These are phyloP conservation scores for Passerina amoena DNA, from an alignment of 2,113 vertebrate genomes.

Conservation along the genomic window DNA sequence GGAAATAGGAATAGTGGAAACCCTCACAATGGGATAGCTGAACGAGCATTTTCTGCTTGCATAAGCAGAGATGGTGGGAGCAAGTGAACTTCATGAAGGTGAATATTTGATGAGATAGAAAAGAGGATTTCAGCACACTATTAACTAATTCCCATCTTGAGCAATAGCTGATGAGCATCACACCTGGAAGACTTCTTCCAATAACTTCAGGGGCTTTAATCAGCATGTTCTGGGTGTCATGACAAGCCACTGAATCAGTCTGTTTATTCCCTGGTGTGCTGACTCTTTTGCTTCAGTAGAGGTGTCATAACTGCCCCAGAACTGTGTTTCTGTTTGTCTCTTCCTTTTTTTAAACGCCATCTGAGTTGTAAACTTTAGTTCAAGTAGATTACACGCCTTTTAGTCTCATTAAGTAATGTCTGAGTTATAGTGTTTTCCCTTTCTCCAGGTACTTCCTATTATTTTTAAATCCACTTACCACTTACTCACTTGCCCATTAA, in stretches of 20 bases:
- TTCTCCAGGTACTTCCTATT: background rate
- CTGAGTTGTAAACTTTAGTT: background rate
- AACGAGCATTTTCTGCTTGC: background rate
- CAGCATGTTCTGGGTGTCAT: background rate
- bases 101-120: slow-evolving; percentile 31
- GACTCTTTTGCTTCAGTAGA: background rate
- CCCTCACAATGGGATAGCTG: background rate
- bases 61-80: background rate
- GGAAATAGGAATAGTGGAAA: background rate
- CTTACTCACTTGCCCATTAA: background rate
- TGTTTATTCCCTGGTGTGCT: background rate
- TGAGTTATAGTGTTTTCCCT: background rate
- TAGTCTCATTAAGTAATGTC: background rate
- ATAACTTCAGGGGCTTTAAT: slow-evolving; percentile 12
- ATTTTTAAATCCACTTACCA: background rate
- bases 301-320: background rate
- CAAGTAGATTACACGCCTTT: background rate
- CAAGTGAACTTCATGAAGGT: background rate
- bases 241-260: background rate
- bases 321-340: background rate
- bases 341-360: background rate
- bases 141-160: background rate
- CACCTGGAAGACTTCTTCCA: background rate
- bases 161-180: background rate
- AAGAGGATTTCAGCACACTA: background rate